Base-by-base conservation (phyloP, 2,797 vertebrate species). In the Bucorvus abyssinicus region DNA sequence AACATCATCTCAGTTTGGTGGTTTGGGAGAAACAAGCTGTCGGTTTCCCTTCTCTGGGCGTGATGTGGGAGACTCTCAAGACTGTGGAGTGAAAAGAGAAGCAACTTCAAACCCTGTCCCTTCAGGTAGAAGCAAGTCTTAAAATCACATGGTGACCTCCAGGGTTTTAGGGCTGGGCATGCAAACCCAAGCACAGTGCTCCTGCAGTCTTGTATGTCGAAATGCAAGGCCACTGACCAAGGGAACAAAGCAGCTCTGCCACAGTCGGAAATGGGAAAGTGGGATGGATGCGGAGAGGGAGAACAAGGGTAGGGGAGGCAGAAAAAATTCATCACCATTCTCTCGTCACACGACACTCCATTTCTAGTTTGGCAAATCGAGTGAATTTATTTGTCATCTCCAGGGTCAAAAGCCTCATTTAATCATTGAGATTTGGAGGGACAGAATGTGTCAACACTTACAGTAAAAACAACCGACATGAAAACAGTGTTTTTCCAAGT, bases 281-380 rank as follows among this genome's bases (percentile, higher is more conserved):
- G 38, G 49, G 40, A 82, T 0, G 2, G 47, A 38, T 10, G 4
- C 0, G 4, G 44, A 80, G 56, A 70, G 49, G 78, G 80, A 49
- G 26, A 81, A 27, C 21, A 49, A 69, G 84, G 26, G 22, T 13
- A 44, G 17, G 4, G 12, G n/a, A 83, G 27, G 40, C 56, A 84
- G 65, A 38, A 73, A 95, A 92, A 88, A 68, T n/a, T 44, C 61
- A 74, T 85, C 65, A 64, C 45, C n/a, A n/a, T 47, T 67, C 61
- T 61, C 74, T 88, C 27, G 0, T 95, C 95, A 95, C 60, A 36
- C 84, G 68, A 91, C 91, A 95, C 95, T 94, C 89, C 69, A 88
- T 95, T 94, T 81, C 75, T 42, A 76, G 59, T 68, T 60, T 96
- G 91, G 95, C 91, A 94, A 87, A 89, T 53, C 36, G 52, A 89